Percentiles rank a stretch among this genome's conserved stretches.
These are phyloP conservation scores for Rousettus madagascariensis DNA, from an alignment of 2,797 vertebrate species.

Conservation along the genomic window DNA sequence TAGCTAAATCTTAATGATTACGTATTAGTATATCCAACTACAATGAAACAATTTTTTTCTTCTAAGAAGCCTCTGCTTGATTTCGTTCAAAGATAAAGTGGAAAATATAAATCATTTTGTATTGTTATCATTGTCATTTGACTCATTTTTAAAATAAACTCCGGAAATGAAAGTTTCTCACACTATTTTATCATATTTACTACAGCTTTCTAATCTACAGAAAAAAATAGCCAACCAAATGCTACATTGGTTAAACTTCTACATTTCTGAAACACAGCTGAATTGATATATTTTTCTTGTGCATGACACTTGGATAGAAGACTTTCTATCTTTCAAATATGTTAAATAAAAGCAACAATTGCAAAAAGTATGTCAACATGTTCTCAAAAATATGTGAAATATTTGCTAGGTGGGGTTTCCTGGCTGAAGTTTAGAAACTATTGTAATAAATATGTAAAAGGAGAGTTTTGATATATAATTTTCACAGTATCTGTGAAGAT, in stretches of 20 bases:
- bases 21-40: not conserved
- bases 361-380: not conserved
- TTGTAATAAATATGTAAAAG: not conserved
- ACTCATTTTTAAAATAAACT: conserved; percentile 3
- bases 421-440: not conserved
- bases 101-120: conserved; percentile 13
- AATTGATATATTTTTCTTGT: conserved; percentile 44
- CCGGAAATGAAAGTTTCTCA: not conserved
- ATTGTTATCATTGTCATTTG: not conserved
- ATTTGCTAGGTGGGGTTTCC: not conserved
- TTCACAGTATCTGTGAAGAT: not conserved
- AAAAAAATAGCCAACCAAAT: conserved; percentile 31
- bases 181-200: conserved; percentile 38
- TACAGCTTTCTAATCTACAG: not conserved
- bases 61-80: not conserved
- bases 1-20: not conserved
- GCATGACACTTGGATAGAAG: not conserved
- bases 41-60: not conserved
- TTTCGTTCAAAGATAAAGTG: conserved; percentile 32
- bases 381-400: conserved; percentile 10
- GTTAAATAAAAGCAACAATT: conserved; percentile 34
- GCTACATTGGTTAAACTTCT: not conserved
- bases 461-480: not conserved
- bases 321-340: not conserved
- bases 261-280: conserved; percentile 39